Evolutionary conservation across 2,113 vertebrate species (phyloP).

Genomic region (Nestor notabilis): DNA sequence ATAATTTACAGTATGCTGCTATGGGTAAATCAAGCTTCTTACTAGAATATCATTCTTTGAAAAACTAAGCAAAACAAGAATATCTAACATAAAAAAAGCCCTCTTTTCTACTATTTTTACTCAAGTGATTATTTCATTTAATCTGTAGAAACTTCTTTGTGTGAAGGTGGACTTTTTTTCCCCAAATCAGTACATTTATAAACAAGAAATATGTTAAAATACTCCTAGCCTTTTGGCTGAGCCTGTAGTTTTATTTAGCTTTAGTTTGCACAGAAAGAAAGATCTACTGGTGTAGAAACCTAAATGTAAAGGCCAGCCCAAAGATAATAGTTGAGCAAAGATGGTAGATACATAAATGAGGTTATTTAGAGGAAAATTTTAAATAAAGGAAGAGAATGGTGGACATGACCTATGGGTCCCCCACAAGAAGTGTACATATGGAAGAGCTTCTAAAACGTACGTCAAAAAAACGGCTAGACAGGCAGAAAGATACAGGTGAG

Average conservation of each 20-base stretch:
- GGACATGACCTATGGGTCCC: neutral
- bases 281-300: neutral
- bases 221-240: neutral
- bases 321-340: neutral
- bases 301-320: neutral
- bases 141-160: neutral
- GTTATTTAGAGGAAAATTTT: neutral
- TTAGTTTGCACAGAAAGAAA: neutral
- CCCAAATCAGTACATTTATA: neutral
- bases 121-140: neutral
- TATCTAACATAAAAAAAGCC: neutral
- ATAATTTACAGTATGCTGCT: neutral
- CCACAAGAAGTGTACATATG: neutral
- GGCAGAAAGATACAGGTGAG: neutral
- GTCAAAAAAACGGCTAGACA: slow-evolving; percentile 2
- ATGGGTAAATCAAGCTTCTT: neutral
- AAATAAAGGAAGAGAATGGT: neutral
- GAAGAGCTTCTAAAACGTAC: neutral
- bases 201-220: neutral
- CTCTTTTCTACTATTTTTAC: neutral
- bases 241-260: neutral
- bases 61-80: neutral
- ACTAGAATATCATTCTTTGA: neutral
- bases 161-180: neutral
- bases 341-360: neutral